Percentiles rank a stretch among this genome's conserved stretches.
Evolutionary conservation across 2,797 vertebrate species (phyloP).

Genomic region (Gymnocypris eckloni): DNA sequence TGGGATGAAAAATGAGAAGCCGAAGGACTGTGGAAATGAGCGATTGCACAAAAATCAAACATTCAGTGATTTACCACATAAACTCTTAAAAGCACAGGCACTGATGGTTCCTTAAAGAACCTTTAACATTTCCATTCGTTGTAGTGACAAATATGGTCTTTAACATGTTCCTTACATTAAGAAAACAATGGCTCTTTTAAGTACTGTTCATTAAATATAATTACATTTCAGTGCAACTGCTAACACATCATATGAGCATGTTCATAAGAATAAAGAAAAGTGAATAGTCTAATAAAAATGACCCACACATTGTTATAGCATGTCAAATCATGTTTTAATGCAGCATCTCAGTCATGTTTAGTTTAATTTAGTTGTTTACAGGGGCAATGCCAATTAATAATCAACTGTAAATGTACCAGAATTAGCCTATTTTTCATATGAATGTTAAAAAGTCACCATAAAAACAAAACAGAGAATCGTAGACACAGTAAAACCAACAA

Average conservation of each 20-base stretch:
- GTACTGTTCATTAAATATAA: not conserved
- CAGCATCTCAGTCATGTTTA: not conserved
- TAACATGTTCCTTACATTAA: not conserved
- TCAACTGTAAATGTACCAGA: too few relatives aligned
- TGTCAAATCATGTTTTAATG: not conserved
- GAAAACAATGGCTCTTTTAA: not conserved
- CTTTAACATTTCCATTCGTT: not conserved
- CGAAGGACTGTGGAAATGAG: conserved; percentile 4
- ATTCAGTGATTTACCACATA: conserved; percentile 68
- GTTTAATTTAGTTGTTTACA: too few relatives aligned
- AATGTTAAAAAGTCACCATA: too few relatives aligned
- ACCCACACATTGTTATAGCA: not conserved
- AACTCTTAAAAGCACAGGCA: conserved; percentile 60
- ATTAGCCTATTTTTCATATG: too few relatives aligned
- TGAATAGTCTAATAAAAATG: too few relatives aligned
- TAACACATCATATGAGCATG: not conserved
- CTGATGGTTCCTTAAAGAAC: not conserved
- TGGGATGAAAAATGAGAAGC: conserved; percentile 56
- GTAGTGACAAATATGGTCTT: not conserved
- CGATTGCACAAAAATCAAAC: conserved; percentile 39
- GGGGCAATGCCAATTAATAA: too few relatives aligned
- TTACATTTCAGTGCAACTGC: not conserved
- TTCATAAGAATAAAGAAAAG: not conserved
- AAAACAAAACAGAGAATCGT: too few relatives aligned
- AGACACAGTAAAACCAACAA: too few relatives aligned